phyloP scores from a whole-genome alignment of 2,888 invertebrate genomes.

The Agrotis ipsilon region DNA sequence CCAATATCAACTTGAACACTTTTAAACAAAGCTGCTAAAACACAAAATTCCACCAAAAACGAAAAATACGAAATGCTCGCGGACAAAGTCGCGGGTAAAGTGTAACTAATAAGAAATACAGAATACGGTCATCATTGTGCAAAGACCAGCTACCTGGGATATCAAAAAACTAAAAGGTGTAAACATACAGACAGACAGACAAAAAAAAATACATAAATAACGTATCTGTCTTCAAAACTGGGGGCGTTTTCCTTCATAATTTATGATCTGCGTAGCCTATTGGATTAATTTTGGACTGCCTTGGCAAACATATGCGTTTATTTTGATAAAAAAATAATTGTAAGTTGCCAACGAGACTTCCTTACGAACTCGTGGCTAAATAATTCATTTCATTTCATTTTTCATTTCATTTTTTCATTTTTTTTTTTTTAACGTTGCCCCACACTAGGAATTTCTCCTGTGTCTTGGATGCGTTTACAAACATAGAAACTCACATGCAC shows the following conservation, averaged over 20 bases:
- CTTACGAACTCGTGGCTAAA: too few relatives aligned
- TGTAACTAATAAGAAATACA: neutral
- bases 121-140: neutral
- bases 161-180: slow-evolving; percentile 23
- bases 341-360: neutral
- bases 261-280: slow-evolving; percentile 34
- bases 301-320: slow-evolving; percentile 31
- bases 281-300: slow-evolving; percentile 31
- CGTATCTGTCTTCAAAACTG: slow-evolving; percentile 16
- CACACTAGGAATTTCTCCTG: too few relatives aligned
- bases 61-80: too few relatives aligned
- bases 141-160: slow-evolving; percentile 34
- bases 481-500: too few relatives aligned
- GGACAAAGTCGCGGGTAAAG: too few relatives aligned
- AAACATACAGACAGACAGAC: slow-evolving; percentile 9
- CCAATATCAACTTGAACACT: too few relatives aligned
- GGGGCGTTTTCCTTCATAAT: slow-evolving; percentile 43
- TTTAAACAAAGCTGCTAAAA: too few relatives aligned
- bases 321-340: slow-evolving; percentile 23
- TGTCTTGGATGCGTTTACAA: too few relatives aligned
- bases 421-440: too few relatives aligned
- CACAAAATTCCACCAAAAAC: too few relatives aligned
- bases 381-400: too few relatives aligned
- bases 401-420: too few relatives aligned
- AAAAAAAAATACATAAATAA: slow-evolving; percentile 17